Conservation (phyloP, 2,888 invertebrate genomes). For the Drosophila diplacantha region DNA sequence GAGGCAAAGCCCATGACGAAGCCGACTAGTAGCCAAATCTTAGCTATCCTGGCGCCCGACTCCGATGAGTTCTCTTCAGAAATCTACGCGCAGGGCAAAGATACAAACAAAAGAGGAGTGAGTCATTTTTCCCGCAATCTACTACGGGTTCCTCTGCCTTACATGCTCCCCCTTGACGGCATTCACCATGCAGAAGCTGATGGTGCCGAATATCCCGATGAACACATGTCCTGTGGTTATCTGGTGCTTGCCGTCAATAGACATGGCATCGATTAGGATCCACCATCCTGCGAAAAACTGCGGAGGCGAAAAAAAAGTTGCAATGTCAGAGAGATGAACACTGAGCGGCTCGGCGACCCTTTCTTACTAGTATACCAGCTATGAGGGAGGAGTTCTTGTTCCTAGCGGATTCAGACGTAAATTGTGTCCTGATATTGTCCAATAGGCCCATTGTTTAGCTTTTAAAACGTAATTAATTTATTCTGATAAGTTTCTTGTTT, state of each 20-base stretch:
- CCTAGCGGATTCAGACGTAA: constrained; percentile 91
- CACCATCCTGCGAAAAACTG: constrained; percentile 99
- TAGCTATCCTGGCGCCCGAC: constrained; percentile 90
- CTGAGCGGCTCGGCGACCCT: constrained; percentile 31
- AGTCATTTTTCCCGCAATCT: constrained; percentile 43
- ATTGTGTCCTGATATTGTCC: constrained; percentile 87
- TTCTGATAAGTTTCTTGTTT: constrained; percentile 20
- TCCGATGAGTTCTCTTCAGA: constrained; percentile 74
- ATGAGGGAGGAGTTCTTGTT: constrained; percentile 91
- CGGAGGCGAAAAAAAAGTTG: neutral
- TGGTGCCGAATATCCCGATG: constrained; percentile 95
- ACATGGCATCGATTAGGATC: constrained; percentile 96
- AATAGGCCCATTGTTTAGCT: constrained; percentile 81
- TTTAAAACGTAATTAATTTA: constrained; percentile 20
- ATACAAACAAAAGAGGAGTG: constrained; percentile 32
- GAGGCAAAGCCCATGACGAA: constrained; percentile 98
- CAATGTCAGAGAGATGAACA: neutral
- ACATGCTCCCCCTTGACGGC: constrained; percentile 96
- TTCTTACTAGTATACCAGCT: constrained; percentile 89
- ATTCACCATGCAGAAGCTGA: constrained; percentile 98
- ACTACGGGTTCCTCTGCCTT: constrained; percentile 36
- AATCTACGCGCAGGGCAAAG: constrained; percentile 42
- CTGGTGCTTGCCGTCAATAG: constrained; percentile 83
- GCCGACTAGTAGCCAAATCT: constrained; percentile 96
- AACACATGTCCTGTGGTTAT: constrained; percentile 89